Conservation (phyloP, 2,113 vertebrate genomes). For the Monarcha castaneiventris region DNA sequence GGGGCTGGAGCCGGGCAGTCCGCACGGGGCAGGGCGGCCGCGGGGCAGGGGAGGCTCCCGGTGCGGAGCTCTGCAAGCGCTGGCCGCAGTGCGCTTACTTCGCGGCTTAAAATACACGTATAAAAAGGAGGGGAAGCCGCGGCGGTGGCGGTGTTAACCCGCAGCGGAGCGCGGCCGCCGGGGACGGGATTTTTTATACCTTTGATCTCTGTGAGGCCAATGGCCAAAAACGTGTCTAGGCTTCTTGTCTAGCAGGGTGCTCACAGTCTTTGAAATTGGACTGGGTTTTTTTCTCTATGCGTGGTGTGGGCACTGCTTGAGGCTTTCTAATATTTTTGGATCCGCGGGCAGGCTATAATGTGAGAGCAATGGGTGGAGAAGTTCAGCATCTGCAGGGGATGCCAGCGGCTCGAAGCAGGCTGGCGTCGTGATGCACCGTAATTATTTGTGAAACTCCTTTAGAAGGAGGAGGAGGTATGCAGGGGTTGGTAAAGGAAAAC, state of each 20-base stretch:
- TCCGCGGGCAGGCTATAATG: not conserved
- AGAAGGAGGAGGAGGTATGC: not conserved
- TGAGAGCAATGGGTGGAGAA: not conserved
- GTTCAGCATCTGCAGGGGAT: not conserved
- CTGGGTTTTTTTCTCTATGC: not conserved
- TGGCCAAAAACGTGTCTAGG: not conserved
- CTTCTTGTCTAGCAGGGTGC: not conserved
- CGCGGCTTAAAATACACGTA: not conserved
- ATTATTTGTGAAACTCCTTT: constrained; percentile 16
- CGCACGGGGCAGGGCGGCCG: not conserved
- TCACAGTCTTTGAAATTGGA: not conserved
- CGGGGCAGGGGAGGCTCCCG: not conserved
- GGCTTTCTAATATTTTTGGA: not conserved
- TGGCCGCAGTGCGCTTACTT: constrained; percentile 5
- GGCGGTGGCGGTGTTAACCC: not conserved
- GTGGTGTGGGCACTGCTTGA: not conserved
- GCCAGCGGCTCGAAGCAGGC: not conserved
- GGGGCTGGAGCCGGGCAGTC: not conserved
- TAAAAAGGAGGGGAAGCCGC: not conserved
- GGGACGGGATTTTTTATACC: not conserved
- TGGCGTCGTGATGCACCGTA: not conserved
- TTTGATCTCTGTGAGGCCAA: not conserved
- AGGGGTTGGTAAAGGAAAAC: not conserved
- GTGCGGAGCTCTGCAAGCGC: not conserved
- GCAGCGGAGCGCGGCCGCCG: not conserved